These are phyloP conservation scores for Chiridota heheva DNA, from an alignment of 35 echinoderm and acorn worm species.

Conservation along the genomic window DNA sequence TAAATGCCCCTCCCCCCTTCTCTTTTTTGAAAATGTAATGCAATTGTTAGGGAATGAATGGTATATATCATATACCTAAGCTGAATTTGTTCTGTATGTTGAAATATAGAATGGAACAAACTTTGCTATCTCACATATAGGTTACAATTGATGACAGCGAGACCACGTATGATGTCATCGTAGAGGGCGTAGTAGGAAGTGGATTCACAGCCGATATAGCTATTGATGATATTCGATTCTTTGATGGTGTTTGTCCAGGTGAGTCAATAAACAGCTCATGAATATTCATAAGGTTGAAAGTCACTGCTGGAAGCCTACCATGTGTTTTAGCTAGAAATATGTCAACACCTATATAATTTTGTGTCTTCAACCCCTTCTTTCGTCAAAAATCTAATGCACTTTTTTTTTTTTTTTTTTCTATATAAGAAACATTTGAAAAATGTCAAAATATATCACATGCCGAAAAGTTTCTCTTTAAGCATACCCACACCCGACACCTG, in stretches of 20 bases:
- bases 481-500: too few species aligned
- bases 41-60: not conserved
- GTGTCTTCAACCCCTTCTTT: too few species aligned
- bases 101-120: not conserved
- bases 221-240: constrained; percentile 59
- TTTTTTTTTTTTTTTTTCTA: too few species aligned
- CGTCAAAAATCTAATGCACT: too few species aligned
- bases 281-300: too few species aligned
- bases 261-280: not conserved
- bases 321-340: not conserved
- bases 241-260: constrained; percentile 61
- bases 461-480: too few species aligned
- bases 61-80: not conserved
- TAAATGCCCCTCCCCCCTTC: not conserved
- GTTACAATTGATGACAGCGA: constrained; percentile 9
- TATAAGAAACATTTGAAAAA: too few species aligned
- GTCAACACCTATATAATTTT: not conserved
- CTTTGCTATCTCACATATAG: not conserved
- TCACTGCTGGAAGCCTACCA: too few species aligned
- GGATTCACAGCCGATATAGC: constrained; percentile 46
- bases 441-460: too few species aligned
- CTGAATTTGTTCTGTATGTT: too few species aligned
- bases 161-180: constrained; percentile 22
- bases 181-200: constrained; percentile 27
- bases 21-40: not conserved